A percentile compares a stretch with the other conserved stretches of the same genome.
Evolutionary conservation across 2,113 vertebrate genomes (phyloP).

Genomic region (Octodon degus): DNA sequence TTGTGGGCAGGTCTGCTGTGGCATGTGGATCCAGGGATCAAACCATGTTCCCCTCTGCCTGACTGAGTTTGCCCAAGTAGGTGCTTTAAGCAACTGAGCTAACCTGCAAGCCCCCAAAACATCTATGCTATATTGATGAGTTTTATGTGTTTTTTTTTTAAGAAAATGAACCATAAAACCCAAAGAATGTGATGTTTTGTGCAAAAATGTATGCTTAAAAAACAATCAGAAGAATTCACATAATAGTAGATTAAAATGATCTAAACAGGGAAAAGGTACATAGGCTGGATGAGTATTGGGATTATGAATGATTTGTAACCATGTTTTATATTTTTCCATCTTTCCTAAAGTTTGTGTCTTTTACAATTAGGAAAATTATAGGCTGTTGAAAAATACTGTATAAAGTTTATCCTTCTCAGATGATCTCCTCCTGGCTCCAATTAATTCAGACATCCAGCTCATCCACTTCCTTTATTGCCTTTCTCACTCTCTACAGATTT

Average conservation of each 20-base stretch:
- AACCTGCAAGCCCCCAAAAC: background rate
- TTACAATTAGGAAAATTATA: slow-evolving; percentile 67
- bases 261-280: background rate
- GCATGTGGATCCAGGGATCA: too few species aligned
- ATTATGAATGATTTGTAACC: background rate
- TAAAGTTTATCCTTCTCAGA: background rate
- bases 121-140: background rate
- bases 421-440: slow-evolving; percentile 33
- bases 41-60: too few species aligned
- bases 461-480: slow-evolving; percentile 11
- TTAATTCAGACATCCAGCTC: slow-evolving; percentile 44
- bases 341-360: slow-evolving; percentile 36
- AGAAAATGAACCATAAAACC: slow-evolving; percentile 10
- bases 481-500: slow-evolving; percentile 37
- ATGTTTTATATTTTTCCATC: slow-evolving; percentile 15
- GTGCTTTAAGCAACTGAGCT: too few species aligned
- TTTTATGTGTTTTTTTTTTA: background rate
- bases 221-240: background rate
- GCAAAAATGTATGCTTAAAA: background rate
- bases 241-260: background rate
- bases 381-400: slow-evolving; percentile 55
- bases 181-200: background rate
- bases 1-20: too few species aligned
- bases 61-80: too few species aligned
- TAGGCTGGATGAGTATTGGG: background rate